Conservation (phyloP, 2,113 vertebrate genomes). For the Sitta europaea region DNA sequence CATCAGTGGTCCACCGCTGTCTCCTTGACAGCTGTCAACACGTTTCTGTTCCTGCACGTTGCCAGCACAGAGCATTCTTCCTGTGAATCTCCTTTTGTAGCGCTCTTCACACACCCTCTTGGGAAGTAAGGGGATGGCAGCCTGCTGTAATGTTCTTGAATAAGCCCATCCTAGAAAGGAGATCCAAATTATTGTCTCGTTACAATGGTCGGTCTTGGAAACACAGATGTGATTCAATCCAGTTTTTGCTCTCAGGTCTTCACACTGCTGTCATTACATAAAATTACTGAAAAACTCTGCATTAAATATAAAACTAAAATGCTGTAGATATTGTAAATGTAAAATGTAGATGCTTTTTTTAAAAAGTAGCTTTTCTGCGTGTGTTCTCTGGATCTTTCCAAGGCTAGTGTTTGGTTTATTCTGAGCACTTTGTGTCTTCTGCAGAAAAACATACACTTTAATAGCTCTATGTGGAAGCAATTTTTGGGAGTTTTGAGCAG, state of each 20-base stretch:
- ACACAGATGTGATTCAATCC: background rate
- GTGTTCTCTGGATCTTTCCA: background rate
- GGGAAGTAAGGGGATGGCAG: conserved; percentile 84
- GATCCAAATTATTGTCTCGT: background rate
- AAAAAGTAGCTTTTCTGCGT: background rate
- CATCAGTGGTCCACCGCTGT: conserved; percentile 93
- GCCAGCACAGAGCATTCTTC: conserved; percentile 95
- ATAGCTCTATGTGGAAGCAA: background rate
- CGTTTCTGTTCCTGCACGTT: conserved; percentile 74
- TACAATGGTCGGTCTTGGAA: background rate
- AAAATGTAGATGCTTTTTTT: background rate
- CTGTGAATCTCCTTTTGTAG: conserved; percentile 86
- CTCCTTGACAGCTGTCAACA: conserved; percentile 95
- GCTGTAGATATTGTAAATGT: background rate
- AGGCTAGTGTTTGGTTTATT: background rate
- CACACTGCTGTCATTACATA: background rate
- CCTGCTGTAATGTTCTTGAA: conserved; percentile 94
- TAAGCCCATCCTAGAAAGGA: conserved; percentile 83
- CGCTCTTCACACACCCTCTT: conserved; percentile 85
- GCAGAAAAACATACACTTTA: background rate
- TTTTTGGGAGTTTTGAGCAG: background rate
- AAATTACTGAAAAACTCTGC: background rate
- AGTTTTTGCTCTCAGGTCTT: background rate
- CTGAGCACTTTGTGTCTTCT: background rate
- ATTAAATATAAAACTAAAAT: background rate